These are phyloP conservation scores for Osmerus eperlanus DNA, from an alignment of 2,113 vertebrate genomes.

Conservation along the genomic window DNA sequence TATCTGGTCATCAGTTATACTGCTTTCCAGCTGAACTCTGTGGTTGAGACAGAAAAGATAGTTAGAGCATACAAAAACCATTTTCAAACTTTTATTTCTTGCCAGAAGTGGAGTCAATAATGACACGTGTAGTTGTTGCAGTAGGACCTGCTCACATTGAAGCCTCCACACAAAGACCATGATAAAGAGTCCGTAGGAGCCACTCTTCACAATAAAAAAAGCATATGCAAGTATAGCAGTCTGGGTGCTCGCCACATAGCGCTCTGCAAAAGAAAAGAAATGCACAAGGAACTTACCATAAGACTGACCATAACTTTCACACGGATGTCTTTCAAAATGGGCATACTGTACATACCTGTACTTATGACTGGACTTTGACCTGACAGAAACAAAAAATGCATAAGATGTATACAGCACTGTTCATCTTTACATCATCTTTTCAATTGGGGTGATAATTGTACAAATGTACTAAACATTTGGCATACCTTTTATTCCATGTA, in stretches of 20 bases:
- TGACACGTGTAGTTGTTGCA: neutral
- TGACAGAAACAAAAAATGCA: too few species aligned
- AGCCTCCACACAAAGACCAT: constrained; percentile 47
- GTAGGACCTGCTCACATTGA: constrained; percentile 39
- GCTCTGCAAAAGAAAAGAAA: constrained; percentile 31
- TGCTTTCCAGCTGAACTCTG: too few species aligned
- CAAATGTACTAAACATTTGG: neutral
- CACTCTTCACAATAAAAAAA: constrained; percentile 53
- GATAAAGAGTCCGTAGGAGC: constrained; percentile 50
- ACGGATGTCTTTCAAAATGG: neutral
- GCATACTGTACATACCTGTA: too few species aligned
- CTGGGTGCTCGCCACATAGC: constrained; percentile 17
- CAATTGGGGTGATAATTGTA: neutral
- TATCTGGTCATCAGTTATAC: too few species aligned
- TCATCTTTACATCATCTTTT: too few species aligned
- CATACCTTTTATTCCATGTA: constrained; percentile 18
- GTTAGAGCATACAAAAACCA: too few species aligned
- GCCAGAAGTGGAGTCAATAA: too few species aligned
- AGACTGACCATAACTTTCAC: neutral
- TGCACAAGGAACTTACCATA: neutral
- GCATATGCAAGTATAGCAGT: constrained; percentile 48
- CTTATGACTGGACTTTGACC: too few species aligned
- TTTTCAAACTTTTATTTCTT: too few species aligned
- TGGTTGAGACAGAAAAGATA: too few species aligned
- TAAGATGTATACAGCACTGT: too few species aligned